A percentile compares a stretch with the other conserved stretches of the same genome.
Evolutionary conservation across 2,113 vertebrate genomes (phyloP).

Genomic region (Pituophis catenifer): DNA sequence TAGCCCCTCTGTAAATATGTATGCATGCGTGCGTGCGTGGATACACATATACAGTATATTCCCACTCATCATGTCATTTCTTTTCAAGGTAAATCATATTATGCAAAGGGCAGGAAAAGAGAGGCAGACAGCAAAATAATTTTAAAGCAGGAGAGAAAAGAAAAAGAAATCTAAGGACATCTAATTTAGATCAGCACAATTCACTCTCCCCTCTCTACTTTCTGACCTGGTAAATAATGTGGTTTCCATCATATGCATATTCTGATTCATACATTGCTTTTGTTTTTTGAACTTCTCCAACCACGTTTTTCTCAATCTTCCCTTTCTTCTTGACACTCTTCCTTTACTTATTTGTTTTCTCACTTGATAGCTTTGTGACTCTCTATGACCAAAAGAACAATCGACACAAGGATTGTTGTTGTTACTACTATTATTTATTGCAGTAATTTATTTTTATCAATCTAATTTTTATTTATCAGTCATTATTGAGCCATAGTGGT

Average conservation of each 20-base stretch:
- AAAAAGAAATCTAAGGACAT: not conserved
- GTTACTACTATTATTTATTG: not conserved
- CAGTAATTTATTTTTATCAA: not conserved
- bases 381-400: not conserved
- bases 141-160: not conserved
- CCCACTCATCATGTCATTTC: not conserved
- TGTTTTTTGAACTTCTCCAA: not conserved
- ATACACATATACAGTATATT: not conserved
- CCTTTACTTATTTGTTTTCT: not conserved
- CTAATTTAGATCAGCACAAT: not conserved
- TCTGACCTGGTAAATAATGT: not conserved
- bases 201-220: not conserved
- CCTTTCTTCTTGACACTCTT: not conserved
- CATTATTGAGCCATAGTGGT: too few relatives aligned
- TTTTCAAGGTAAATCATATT: not conserved
- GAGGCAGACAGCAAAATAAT: not conserved
- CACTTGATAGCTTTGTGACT: not conserved
- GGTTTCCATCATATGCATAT: not conserved
- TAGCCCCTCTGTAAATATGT: not conserved
- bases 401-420: not conserved
- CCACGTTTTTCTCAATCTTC: not conserved
- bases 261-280: not conserved
- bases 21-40: not conserved
- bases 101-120: not conserved
- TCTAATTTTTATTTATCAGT: not conserved